Conservation (phyloP, 2,888 invertebrate genomes). For the Ypsolopha sequella region DNA sequence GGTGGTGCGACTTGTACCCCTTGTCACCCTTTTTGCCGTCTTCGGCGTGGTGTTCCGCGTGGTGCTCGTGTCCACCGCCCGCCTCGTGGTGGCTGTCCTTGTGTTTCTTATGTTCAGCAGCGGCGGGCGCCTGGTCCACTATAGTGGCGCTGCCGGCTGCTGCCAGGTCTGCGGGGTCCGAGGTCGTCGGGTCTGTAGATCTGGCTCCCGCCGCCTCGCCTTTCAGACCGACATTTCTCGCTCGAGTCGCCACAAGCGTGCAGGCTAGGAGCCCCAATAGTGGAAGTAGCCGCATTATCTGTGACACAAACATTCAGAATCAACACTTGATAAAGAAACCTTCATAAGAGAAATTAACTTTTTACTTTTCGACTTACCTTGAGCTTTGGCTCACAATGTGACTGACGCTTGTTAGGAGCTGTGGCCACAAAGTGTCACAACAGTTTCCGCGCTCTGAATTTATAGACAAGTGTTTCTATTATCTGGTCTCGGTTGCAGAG, state of each 20-base stretch:
- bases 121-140: slow-evolving; percentile 58
- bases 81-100: slow-evolving; percentile 69
- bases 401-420: slow-evolving; percentile 32
- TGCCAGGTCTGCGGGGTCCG: slow-evolving; percentile 8
- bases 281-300: slow-evolving; percentile 45
- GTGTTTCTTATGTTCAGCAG: slow-evolving; percentile 57
- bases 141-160: slow-evolving; percentile 13
- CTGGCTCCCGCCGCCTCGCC: slow-evolving; percentile 19
- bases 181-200: not conserved
- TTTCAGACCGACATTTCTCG: slow-evolving; percentile 39
- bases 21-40: slow-evolving; percentile 84
- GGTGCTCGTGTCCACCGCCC: slow-evolving; percentile 79
- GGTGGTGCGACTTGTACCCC: slow-evolving; percentile 81
- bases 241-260: slow-evolving; percentile 28
- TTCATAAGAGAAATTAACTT: not conserved
- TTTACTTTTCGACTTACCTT: slow-evolving; percentile 19
- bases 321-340: not conserved
- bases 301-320: slow-evolving; percentile 12
- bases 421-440: slow-evolving; percentile 43
- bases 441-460: slow-evolving; percentile 49
- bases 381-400: slow-evolving; percentile 8
- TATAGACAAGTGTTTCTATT: slow-evolving; percentile 62
- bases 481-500: slow-evolving; percentile 55
- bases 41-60: slow-evolving; percentile 75
- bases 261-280: slow-evolving; percentile 36